Evolutionary conservation across 2,888 invertebrate genomes (phyloP), one percentile per base, ranked within the genome.

Genomic region (Azorinus chamasolen): DNA sequence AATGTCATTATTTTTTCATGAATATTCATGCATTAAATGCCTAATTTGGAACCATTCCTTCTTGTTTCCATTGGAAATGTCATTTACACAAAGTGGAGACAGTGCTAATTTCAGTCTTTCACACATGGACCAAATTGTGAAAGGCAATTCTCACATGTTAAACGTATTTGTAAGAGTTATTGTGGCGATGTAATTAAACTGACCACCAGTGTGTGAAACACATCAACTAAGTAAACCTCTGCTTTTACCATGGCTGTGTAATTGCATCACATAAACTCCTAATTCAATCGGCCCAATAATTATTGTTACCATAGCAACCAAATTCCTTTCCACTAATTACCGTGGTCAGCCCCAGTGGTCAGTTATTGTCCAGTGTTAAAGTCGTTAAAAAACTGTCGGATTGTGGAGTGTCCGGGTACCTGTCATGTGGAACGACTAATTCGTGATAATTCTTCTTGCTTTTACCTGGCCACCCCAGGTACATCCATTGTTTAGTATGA

Each of bases 321-420:
- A 75, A 80, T 80, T 80, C 80, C 73, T 77, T 77, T 80, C 66
- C 65, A 63, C 76, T 80, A 77, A 80, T 80, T 80, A 76, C 64
- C 45, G 53, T 66, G 70, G 76, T 58, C 70, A 80, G 55, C 46
- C 65, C 50, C 57, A 63, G 59, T 66, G 80, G 76, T 66, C 76
- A 80, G 43, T 69, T 54, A 74, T 80, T 80, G 80, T 80, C 80
- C 73, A 51, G 25, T 63, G 45, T 73, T 69, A 66, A 65, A 65
- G 72, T 73, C 72, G 46, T 73, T 73, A 73, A 65, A 65, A 65
- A 51, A 48, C 64, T 64, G 71, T 72, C 64, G 51, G 48, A 43
- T 54, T 46, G 53, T 58, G 46, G 55, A 69, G 24, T 32, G 45
- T 57, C 48, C 41, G 39, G 54, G 57, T 27, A 57, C 24, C 25